Conservation (phyloP, 2,888 invertebrate genomes). For the Drosophila merina region DNA sequence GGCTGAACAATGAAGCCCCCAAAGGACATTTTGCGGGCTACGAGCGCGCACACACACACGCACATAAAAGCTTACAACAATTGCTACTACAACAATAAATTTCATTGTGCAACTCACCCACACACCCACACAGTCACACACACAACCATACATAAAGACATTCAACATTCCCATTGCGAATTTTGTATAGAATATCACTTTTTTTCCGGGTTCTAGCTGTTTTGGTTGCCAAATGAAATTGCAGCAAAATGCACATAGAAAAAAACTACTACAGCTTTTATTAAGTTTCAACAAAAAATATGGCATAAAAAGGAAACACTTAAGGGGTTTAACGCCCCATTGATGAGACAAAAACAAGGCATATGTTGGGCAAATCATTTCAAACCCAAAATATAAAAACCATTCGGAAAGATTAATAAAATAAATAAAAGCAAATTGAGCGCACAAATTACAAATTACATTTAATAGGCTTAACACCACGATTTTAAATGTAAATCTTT, state of each 20-base stretch:
- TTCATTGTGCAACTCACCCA: constrained; percentile 67
- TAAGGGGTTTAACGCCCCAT: neutral
- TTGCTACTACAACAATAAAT: constrained; percentile 73
- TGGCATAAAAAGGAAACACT: neutral
- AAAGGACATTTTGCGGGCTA: constrained; percentile 65
- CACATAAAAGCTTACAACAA: constrained; percentile 61
- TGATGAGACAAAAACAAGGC: too few relatives aligned
- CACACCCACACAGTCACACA: constrained; percentile 22
- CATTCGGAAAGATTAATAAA: neutral
- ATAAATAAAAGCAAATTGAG: constrained; percentile 23
- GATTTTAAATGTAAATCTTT: constrained; percentile 14
- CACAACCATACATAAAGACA: constrained; percentile 22
- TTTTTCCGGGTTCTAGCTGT: constrained; percentile 30
- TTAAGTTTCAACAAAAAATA: neutral
- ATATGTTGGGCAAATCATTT: too few relatives aligned
- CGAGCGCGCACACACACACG: constrained; percentile 31
- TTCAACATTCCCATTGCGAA: constrained; percentile 48
- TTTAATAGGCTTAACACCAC: constrained; percentile 23
- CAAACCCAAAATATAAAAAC: neutral
- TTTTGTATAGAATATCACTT: constrained; percentile 50
- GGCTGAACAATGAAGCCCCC: constrained; percentile 75
- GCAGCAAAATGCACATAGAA: constrained; percentile 50
- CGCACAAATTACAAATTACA: constrained; percentile 18
- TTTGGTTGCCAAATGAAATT: constrained; percentile 63
- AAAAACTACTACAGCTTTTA: constrained; percentile 2